Conservation (phyloP, 2,113 vertebrate species). For the Mustela nigripes region DNA sequence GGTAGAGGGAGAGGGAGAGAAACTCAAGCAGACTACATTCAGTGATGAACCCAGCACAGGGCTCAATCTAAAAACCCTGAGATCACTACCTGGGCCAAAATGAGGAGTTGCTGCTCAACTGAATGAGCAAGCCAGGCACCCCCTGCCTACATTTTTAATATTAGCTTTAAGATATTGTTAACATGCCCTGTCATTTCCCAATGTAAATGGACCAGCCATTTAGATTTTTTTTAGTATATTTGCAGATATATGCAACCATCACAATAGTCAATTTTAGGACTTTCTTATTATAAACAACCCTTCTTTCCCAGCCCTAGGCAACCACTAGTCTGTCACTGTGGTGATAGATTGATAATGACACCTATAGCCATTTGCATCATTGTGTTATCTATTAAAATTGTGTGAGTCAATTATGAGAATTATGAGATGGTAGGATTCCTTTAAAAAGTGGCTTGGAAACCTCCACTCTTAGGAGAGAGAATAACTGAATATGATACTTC, state of each 20-base stretch:
- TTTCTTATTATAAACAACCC: slow-evolving; percentile 4
- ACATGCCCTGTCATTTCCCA: background rate
- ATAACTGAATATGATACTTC: slow-evolving; percentile 40
- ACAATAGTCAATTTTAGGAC: background rate
- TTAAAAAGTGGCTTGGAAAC: slow-evolving; percentile 42
- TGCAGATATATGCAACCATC: background rate
- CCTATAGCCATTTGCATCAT: background rate
- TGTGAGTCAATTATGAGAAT: background rate
- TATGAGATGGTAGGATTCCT: background rate
- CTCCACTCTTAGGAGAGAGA: slow-evolving; percentile 17
- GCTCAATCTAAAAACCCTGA: background rate
- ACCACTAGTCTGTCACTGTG: background rate
- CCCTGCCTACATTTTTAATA: background rate
- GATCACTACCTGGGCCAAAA: background rate
- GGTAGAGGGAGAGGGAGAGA: background rate
- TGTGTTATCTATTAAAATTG: slow-evolving; percentile 41
- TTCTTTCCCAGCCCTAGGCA: background rate
- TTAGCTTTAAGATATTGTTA: slow-evolving; percentile 16
- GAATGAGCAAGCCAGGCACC: background rate
- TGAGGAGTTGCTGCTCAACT: background rate
- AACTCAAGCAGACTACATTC: background rate
- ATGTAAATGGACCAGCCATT: background rate
- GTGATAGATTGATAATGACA: background rate
- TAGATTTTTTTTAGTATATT: slow-evolving; percentile 23
- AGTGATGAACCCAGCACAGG: background rate